Conservation (phyloP, 53 echinoderm and acorn worm genomes). For the Paracentrotus lividus region DNA sequence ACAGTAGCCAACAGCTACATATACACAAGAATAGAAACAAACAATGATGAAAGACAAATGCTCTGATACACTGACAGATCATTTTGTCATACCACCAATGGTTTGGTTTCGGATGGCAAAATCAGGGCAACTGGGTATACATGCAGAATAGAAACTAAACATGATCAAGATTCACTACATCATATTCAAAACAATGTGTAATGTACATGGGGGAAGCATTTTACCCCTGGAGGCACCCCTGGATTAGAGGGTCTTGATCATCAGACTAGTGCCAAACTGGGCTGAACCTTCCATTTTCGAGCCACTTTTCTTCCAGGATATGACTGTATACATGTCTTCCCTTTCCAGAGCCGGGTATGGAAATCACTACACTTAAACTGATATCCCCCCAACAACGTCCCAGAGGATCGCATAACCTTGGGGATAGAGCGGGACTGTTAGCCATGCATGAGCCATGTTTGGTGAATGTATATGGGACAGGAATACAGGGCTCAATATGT, state of each 20-base stretch:
- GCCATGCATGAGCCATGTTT: background rate
- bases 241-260: background rate
- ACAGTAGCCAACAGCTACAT: background rate
- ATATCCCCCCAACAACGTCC: slow-evolving; percentile 26
- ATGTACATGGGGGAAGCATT: background rate
- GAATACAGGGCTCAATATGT: background rate
- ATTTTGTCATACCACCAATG: too few species aligned
- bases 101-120: too few species aligned
- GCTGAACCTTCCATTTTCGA: background rate
- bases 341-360: background rate
- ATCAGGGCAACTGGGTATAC: too few species aligned
- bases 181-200: background rate
- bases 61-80: too few species aligned
- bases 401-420: slow-evolving; percentile 10
- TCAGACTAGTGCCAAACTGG: slow-evolving; percentile 42
- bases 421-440: background rate
- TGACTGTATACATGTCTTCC: slow-evolving; percentile 59
- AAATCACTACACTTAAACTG: slow-evolving; percentile 48
- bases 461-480: background rate
- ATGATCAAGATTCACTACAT: background rate
- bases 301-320: slow-evolving; percentile 53
- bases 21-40: too few species aligned
- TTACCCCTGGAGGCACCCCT: slow-evolving; percentile 14
- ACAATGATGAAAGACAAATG: background rate
- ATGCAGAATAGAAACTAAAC: too few species aligned